Conservation (phyloP, 2,888 invertebrate genomes). For the Slavum lentiscoides region DNA sequence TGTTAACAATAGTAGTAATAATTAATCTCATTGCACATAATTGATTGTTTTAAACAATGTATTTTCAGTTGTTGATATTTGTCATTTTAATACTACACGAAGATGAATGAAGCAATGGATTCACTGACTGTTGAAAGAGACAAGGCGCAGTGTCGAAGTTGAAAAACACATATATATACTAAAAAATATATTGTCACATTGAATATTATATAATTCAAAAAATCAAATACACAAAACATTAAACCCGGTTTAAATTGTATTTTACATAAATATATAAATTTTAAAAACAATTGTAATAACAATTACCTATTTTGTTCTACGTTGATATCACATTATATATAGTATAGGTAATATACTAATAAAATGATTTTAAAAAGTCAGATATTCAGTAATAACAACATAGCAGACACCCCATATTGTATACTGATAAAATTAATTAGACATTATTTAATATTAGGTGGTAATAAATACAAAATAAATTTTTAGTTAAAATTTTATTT, state of each 20-base stretch:
- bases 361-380: slow-evolving; percentile 4
- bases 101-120: slow-evolving; percentile 40
- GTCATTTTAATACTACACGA: background rate
- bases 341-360: background rate
- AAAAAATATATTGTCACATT: background rate
- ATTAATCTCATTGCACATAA: background rate
- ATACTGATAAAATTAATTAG: background rate
- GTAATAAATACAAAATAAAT: slow-evolving; percentile 41
- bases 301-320: too few species aligned
- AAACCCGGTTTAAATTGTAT: background rate
- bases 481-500: slow-evolving; percentile 41
- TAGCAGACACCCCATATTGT: background rate
- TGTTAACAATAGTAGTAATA: background rate
- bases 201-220: background rate
- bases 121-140: slow-evolving; percentile 41
- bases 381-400: slow-evolving; percentile 11
- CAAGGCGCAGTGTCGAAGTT: slow-evolving; percentile 41
- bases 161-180: slow-evolving; percentile 10
- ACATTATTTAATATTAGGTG: slow-evolving; percentile 27
- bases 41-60: background rate
- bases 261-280: background rate
- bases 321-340: background rate
- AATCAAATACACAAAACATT: background rate
- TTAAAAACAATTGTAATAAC: background rate
- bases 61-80: background rate